Evolutionary conservation across 2,113 vertebrate genomes (phyloP).

Genomic region (Ranitomeya imitator): DNA sequence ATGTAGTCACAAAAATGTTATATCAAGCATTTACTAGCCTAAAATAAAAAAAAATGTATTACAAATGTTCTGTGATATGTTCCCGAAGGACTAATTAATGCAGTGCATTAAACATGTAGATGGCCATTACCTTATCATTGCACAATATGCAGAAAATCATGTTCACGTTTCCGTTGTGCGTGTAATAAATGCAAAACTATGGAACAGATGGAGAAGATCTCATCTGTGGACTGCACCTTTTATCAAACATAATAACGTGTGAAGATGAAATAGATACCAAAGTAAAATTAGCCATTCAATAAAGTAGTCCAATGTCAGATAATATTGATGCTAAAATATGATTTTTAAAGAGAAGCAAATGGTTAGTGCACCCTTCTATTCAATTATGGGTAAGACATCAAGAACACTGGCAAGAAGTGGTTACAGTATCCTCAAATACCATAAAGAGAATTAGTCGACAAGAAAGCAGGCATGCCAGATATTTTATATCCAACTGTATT

Average conservation of each 20-base stretch:
- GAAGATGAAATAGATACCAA: neutral
- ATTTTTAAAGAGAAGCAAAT: too few species aligned
- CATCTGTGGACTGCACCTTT: neutral
- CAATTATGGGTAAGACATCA: too few species aligned
- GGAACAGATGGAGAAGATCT: constrained; percentile 33
- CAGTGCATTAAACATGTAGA: neutral
- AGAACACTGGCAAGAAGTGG: too few species aligned
- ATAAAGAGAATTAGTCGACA: too few species aligned
- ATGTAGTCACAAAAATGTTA: constrained; percentile 40
- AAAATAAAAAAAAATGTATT: constrained; percentile 18
- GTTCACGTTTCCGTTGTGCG: neutral
- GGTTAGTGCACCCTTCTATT: too few species aligned
- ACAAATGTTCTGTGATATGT: constrained; percentile 7
- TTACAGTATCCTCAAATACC: too few species aligned
- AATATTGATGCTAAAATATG: neutral
- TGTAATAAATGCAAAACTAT: neutral
- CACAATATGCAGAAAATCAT: constrained; percentile 31
- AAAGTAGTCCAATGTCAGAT: neutral
- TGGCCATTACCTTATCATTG: neutral
- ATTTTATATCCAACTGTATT: too few species aligned
- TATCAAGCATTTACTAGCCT: constrained; percentile 23
- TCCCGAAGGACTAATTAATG: constrained; percentile 45
- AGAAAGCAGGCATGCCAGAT: too few species aligned
- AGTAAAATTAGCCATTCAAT: neutral
- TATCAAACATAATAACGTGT: constrained; percentile 14